These are phyloP conservation scores for Eledone cirrhosa DNA, from an alignment of 2,888 invertebrate species.

Conservation along the genomic window DNA sequence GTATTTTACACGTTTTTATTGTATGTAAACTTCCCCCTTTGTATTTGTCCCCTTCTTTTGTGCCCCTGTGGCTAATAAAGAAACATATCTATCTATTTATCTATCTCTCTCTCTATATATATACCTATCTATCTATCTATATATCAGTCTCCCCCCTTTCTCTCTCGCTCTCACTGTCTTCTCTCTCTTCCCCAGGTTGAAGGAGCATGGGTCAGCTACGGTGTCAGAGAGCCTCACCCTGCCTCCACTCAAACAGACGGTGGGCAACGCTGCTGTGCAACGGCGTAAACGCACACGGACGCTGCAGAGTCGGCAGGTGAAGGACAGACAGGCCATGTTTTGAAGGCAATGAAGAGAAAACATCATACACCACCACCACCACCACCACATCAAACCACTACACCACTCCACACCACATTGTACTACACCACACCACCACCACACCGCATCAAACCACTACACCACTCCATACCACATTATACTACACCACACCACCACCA, in stretches of 20 bases:
- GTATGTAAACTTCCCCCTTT: too few relatives aligned
- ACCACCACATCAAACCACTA: too few relatives aligned
- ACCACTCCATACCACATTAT: too few relatives aligned
- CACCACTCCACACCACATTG: too few relatives aligned
- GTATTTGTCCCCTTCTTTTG: too few relatives aligned
- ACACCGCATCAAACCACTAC: too few relatives aligned
- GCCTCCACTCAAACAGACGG: conserved; percentile 64
- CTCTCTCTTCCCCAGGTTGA: neutral
- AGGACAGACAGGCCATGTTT: conserved; percentile 60
- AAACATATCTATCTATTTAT: too few relatives aligned
- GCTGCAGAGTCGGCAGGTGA: conserved; percentile 61
- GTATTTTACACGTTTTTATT: too few relatives aligned
- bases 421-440: too few relatives aligned
- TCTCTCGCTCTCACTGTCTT: neutral
- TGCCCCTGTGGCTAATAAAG: too few relatives aligned
- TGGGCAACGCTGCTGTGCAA: conserved; percentile 64
- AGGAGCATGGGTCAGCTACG: neutral
- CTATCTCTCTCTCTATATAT: neutral
- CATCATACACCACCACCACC: too few relatives aligned
- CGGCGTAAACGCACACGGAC: conserved; percentile 63
- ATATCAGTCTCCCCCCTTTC: neutral
- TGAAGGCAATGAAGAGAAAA: neutral
- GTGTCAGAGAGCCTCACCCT: conserved; percentile 59
- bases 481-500: too few relatives aligned
- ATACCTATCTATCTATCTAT: neutral